Base-by-base conservation (phyloP, 2,113 vertebrate genomes). In the Hyla sarda region DNA sequence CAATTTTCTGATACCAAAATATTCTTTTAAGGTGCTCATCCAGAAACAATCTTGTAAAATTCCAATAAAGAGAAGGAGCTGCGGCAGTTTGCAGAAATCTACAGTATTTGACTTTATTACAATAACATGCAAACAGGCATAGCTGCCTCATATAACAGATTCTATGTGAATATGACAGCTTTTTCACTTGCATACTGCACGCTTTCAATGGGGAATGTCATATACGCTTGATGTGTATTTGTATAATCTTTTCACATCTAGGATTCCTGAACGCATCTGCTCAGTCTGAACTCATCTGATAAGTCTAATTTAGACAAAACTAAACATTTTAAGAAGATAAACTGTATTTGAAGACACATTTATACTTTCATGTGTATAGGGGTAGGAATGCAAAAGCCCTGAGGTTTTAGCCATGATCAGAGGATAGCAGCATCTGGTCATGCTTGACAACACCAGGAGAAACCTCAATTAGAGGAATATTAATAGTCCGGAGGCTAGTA, bases 361-460 rank as follows among this genome's bases (percentile, higher is more conserved):
- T 34, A 21, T 17, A 47, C 11, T 60, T 25, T 62, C 56, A 81
- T 30, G 17, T 60, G 21, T 76, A 77, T 30, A 65, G 19, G 54
- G 56, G 34, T 25, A 75, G 71, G 71, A 84, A 84, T 84, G 45
- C 75, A 23, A 58, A 72, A 45, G 50, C 69, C 47, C 48, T 74
- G 23, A 74, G 67, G 65, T 83, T 74, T 82, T 54, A 9, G 54
- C 37, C 19, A 76, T 76, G 82, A 84, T 84, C 82, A 84, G 50
- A 73, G 69, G 82, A 75, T 56, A 76, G 82, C 14, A 75, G 71
- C 54, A 84, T 76, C 82, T 75, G 72, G 71, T 75, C n/a, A 62
- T 73, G 54, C 72, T 5, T 28, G 23, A 62, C 54, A 84, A 72
- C 82, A 41, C 54, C 71, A 75, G 82, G 54, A 84, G 72, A 76